These are phyloP conservation scores for Acanthiza pusilla DNA, from an alignment of 2,797 vertebrate species.

Conservation along the genomic window DNA sequence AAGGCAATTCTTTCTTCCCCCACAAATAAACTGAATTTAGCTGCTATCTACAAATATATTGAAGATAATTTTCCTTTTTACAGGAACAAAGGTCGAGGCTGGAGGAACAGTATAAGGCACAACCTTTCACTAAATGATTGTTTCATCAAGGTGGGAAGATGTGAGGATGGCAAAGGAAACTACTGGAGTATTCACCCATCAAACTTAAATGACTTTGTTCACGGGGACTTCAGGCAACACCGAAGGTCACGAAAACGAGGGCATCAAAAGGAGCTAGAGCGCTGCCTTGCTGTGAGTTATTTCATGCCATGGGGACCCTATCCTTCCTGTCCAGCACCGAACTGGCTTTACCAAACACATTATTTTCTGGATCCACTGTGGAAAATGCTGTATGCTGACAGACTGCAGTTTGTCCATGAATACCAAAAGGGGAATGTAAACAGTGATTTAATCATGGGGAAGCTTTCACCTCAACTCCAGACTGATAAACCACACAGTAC, in stretches of 20 bases:
- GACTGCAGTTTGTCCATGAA: not conserved
- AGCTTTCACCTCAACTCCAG: not conserved
- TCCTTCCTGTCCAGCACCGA: not conserved
- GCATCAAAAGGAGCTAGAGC: not conserved
- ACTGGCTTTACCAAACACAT: not conserved
- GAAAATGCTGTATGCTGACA: conserved; percentile 20
- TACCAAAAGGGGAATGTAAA: conserved; percentile 24
- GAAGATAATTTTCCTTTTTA: conserved; percentile 71
- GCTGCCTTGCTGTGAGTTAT: not conserved
- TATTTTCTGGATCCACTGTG: conserved; percentile 8
- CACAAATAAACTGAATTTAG: conserved; percentile 71
- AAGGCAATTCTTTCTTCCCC: conserved; percentile 72
- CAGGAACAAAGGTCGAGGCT: conserved; percentile 52
- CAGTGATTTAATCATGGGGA: not conserved
- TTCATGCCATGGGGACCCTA: not conserved
- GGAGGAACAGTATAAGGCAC: conserved; percentile 72
- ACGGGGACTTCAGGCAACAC: conserved; percentile 68
- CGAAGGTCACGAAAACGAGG: conserved; percentile 40
- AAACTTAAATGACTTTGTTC: conserved; percentile 68
- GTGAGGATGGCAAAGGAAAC: conserved; percentile 71
- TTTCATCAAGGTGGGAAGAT: conserved; percentile 74
- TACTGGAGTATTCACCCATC: conserved; percentile 71
- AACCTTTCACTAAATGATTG: conserved; percentile 74
- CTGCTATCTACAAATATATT: conserved; percentile 71
- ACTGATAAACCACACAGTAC: not conserved